Conservation (phyloP, 2,797 vertebrate genomes). For the Scomberomorus guttatus region DNA sequence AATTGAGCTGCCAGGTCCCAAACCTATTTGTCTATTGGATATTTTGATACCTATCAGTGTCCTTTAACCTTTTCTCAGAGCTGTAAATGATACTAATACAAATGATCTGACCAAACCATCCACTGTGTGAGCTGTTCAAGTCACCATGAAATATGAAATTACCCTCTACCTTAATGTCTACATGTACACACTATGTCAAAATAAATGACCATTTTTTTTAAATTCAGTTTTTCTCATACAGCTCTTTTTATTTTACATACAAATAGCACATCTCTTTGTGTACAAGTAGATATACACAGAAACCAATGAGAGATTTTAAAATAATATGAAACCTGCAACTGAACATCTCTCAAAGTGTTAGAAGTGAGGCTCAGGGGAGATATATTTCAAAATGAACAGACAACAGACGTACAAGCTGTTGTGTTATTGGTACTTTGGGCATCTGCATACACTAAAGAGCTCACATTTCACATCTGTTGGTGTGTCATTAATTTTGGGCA, state of each 20-base stretch:
- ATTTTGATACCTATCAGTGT: slow-evolving; percentile 37
- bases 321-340: not conserved
- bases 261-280: no score
- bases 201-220: no score
- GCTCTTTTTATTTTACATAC: no score
- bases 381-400: not conserved
- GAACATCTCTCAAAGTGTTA: no score
- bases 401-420: not conserved
- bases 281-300: no score
- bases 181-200: not conserved
- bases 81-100: slow-evolving; percentile 37
- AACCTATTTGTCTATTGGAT: slow-evolving; percentile 62
- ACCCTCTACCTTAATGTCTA: not conserved
- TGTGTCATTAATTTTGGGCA: no score
- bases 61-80: slow-evolving; percentile 29
- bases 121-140: slow-evolving; percentile 9
- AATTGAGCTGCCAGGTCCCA: slow-evolving; percentile 33
- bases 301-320: not conserved
- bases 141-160: not conserved
- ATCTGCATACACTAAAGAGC: not conserved
- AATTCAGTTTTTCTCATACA: no score
- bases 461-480: not conserved
- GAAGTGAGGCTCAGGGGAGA: not conserved
- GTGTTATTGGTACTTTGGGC: not conserved
- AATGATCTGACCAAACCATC: slow-evolving; percentile 43